Conservation (phyloP, 2,888 invertebrate genomes). For the Calliopum simillimum region DNA sequence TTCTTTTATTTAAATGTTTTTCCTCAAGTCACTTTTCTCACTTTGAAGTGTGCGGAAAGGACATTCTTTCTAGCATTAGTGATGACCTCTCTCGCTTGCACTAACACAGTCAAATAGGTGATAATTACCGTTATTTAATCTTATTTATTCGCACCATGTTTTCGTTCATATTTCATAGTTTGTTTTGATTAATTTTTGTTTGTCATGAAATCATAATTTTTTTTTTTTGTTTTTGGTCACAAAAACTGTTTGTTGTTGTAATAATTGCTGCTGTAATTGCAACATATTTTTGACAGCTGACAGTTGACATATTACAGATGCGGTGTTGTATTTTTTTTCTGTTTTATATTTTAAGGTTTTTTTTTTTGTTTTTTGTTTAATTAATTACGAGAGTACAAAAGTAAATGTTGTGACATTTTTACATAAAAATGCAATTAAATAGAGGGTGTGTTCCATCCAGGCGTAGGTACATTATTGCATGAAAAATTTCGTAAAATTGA, state of each 20-base stretch:
- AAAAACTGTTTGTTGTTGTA: not conserved
- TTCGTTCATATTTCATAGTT: conserved; percentile 24
- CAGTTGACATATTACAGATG: too few species aligned
- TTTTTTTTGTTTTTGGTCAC: conserved; percentile 46
- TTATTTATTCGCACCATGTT: conserved; percentile 15
- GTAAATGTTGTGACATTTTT: too few species aligned
- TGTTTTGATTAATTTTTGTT: conserved; percentile 57
- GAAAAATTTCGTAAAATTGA: too few species aligned
- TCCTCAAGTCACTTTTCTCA: too few species aligned
- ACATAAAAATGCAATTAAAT: too few species aligned
- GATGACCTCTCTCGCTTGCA: too few species aligned
- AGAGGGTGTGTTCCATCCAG: too few species aligned
- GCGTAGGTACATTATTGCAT: not conserved
- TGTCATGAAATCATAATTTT: conserved; percentile 56
- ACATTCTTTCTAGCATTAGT: too few species aligned
- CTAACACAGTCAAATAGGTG: conserved; percentile 49
- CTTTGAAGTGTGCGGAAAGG: too few species aligned
- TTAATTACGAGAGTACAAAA: conserved; percentile 3
- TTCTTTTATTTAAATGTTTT: not conserved
- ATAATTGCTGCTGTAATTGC: not conserved
- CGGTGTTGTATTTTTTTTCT: too few species aligned
- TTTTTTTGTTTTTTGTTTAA: not conserved
- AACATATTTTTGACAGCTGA: too few species aligned
- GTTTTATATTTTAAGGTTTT: too few species aligned
- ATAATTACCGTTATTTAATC: conserved; percentile 64